These are phyloP conservation scores for Hoplostethus atlanticus DNA, from an alignment of 2,797 vertebrate genomes.

Conservation along the genomic window DNA sequence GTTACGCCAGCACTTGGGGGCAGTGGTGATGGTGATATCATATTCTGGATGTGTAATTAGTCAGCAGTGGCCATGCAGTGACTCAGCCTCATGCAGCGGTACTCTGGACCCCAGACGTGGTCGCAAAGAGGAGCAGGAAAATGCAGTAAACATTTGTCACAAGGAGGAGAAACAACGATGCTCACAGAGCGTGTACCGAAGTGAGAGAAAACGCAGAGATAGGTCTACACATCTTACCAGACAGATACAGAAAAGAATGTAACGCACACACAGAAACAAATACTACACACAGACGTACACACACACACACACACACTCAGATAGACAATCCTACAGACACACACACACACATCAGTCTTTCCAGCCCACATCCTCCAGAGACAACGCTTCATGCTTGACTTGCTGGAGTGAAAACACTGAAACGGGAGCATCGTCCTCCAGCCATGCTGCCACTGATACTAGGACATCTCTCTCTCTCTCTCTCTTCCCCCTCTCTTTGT, in stretches of 20 bases:
- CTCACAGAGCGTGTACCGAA: neutral
- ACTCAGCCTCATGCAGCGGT: slow-evolving; percentile 50
- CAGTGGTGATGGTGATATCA: slow-evolving; percentile 16
- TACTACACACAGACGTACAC: neutral
- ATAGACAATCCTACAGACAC: neutral
- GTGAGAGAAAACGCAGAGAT: neutral
- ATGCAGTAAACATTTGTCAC: slow-evolving; percentile 32
- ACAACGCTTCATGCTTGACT: slow-evolving; percentile 41
- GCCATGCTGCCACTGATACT: slow-evolving; percentile 47
- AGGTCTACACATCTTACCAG: neutral
- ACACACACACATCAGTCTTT: slow-evolving; percentile 7
- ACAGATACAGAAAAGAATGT: neutral
- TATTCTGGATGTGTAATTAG: slow-evolving; percentile 39
- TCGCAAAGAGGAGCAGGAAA: neutral
- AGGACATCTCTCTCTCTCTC: neutral
- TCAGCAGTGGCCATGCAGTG: slow-evolving; percentile 44
- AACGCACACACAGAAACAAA: slow-evolving; percentile 1
- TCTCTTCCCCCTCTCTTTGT: neutral
- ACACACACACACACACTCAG: neutral
- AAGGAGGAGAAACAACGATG: slow-evolving; percentile 2
- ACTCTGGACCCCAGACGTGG: slow-evolving; percentile 1
- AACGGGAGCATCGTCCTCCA: slow-evolving; percentile 43
- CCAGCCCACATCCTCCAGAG: slow-evolving; percentile 44
- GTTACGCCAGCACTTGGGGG: slow-evolving; percentile 12
- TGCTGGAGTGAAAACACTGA: slow-evolving; percentile 57